Conservation (phyloP, 2,797 vertebrate genomes). For the Manis crassicaudata region DNA sequence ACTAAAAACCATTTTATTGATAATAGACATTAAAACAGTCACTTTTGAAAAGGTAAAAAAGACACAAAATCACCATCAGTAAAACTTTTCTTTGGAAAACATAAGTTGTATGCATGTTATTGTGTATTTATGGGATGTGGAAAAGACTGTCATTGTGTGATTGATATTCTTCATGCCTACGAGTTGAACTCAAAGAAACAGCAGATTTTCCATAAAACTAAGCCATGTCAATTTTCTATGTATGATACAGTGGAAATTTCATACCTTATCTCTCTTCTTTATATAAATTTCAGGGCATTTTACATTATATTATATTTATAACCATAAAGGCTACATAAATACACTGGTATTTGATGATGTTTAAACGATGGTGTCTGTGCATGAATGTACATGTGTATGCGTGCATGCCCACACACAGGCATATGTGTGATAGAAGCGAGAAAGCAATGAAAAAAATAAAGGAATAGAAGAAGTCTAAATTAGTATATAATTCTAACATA, state of each 20-base stretch:
- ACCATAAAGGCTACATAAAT: not conserved
- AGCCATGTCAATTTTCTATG: not conserved
- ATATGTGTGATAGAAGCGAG: not conserved
- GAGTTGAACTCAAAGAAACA: not conserved
- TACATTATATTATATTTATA: not conserved
- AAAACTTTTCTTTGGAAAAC: conserved; percentile 32
- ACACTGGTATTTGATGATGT: not conserved
- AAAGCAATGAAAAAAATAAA: not conserved
- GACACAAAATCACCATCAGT: not conserved
- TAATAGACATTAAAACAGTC: not conserved
- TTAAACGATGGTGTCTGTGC: not conserved
- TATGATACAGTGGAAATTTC: not conserved
- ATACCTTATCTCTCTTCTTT: not conserved
- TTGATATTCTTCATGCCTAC: not conserved
- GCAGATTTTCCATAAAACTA: not conserved
- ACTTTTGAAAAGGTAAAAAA: not conserved
- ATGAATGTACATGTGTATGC: not conserved
- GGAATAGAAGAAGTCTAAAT: not conserved
- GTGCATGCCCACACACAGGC: not conserved
- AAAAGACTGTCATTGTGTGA: not conserved
- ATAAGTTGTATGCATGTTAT: not conserved
- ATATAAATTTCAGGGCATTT: not conserved
- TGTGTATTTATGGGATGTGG: not conserved
- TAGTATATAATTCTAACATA: not conserved
- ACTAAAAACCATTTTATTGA: conserved; percentile 14